phyloP scores from a whole-genome alignment of 2,113 vertebrate species.

The Cavia aperea region DNA sequence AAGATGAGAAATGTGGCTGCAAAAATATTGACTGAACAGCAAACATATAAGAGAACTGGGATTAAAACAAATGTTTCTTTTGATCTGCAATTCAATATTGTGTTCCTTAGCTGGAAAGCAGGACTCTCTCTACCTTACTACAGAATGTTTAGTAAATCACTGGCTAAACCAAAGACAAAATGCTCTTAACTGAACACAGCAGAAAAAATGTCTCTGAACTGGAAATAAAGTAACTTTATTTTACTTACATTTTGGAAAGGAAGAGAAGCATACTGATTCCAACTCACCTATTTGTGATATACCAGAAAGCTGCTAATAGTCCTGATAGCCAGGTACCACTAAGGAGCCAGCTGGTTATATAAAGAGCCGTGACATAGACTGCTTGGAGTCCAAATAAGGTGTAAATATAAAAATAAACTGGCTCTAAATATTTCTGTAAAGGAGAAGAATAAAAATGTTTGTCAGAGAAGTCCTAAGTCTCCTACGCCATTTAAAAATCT shows the following conservation, averaged over 20 bases:
- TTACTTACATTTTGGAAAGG: neutral
- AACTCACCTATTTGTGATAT: slow-evolving; percentile 92
- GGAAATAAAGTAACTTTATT: neutral
- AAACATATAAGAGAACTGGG: neutral
- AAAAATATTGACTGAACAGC: neutral
- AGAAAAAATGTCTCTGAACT: neutral
- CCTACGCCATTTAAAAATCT: neutral
- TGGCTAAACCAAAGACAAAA: neutral
- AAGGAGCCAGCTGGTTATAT: slow-evolving; percentile 93
- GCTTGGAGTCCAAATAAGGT: slow-evolving; percentile 95
- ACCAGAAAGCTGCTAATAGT: slow-evolving; percentile 88
- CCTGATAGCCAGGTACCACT: slow-evolving; percentile 94
- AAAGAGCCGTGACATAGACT: slow-evolving; percentile 90
- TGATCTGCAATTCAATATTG: neutral
- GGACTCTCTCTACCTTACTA: neutral
- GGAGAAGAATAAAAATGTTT: slow-evolving; percentile 39
- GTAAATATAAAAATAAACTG: slow-evolving; percentile 98
- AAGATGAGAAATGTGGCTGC: neutral
- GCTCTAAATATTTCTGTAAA: slow-evolving; percentile 89
- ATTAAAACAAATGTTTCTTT: neutral
- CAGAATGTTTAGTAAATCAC: neutral
- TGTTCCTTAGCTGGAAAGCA: neutral
- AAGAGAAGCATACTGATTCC: neutral
- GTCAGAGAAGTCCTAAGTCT: neutral
- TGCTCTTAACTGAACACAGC: neutral